Conservation (phyloP, 2,113 vertebrate species). For the Eulemur macaco region DNA sequence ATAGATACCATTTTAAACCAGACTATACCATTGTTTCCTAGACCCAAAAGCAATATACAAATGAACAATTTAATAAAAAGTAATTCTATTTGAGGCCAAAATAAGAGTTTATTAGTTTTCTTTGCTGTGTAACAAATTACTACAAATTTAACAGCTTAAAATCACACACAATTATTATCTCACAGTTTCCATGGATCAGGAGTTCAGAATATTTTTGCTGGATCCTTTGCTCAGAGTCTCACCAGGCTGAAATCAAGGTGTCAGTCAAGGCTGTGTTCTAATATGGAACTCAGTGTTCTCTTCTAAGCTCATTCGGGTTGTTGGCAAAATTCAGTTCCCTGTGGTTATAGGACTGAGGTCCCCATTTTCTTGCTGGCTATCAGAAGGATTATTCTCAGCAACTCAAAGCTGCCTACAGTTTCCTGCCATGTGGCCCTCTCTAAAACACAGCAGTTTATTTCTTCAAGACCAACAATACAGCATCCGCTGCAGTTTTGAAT, state of each 20-base stretch:
- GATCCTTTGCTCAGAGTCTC: background rate
- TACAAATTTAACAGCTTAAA: constrained; percentile 14
- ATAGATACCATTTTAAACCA: background rate
- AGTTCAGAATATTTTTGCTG: background rate
- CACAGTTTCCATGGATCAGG: background rate
- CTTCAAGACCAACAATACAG: background rate
- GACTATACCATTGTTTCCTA: background rate
- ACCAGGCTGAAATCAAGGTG: background rate
- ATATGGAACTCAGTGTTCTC: background rate
- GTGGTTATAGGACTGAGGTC: background rate
- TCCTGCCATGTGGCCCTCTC: background rate
- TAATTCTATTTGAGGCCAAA: constrained; percentile 40
- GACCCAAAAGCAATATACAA: constrained; percentile 34
- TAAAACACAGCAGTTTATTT: background rate
- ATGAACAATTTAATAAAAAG: background rate
- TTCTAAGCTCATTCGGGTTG: background rate
- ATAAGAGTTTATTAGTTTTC: constrained; percentile 8
- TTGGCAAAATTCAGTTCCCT: background rate
- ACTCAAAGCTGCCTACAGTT: background rate
- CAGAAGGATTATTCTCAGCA: background rate
- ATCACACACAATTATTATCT: background rate
- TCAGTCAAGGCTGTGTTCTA: background rate
- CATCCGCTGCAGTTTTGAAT: background rate
- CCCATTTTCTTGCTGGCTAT: background rate
- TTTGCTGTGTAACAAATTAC: background rate